Conservation (phyloP, 2,888 invertebrate species). For the Callyntrura sp. region DNA sequence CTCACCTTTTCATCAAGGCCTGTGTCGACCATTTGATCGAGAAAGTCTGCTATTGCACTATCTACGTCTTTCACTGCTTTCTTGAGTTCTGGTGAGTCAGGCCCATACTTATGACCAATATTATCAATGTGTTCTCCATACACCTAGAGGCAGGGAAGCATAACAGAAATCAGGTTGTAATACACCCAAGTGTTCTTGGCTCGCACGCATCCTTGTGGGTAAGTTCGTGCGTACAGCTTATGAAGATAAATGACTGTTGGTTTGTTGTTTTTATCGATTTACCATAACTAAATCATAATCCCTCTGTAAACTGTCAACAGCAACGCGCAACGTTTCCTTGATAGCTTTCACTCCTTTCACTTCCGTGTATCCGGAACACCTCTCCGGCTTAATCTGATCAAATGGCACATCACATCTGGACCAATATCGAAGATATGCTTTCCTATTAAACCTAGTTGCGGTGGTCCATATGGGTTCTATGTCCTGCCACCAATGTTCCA, state of each 20-base stretch:
- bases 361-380: slow-evolving; percentile 80
- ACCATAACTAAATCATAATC: slow-evolving; percentile 84
- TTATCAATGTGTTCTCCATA: slow-evolving; percentile 84
- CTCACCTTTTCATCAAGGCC: slow-evolving; percentile 83
- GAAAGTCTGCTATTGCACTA: slow-evolving; percentile 83
- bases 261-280: slow-evolving; percentile 13
- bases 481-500: slow-evolving; percentile 84
- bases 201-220: too few relatives aligned
- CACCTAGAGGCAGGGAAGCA: slow-evolving; percentile 79
- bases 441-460: slow-evolving; percentile 84
- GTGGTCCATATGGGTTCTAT: slow-evolving; percentile 85
- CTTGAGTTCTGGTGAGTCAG: slow-evolving; percentile 84
- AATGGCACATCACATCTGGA: slow-evolving; percentile 84
- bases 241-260: not conserved
- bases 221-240: too few relatives aligned
- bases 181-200: not conserved
- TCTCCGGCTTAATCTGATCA: slow-evolving; percentile 83
- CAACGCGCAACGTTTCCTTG: slow-evolving; percentile 82
- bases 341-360: slow-evolving; percentile 80
- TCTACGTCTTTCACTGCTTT: slow-evolving; percentile 84
- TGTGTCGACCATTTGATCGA: slow-evolving; percentile 84
- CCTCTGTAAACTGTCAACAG: slow-evolving; percentile 82
- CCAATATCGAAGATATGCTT: slow-evolving; percentile 83
- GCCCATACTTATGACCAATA: slow-evolving; percentile 85
- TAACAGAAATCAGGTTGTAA: not conserved